A percentile compares a stretch with the other conserved stretches of the same genome.
phyloP scores from a whole-genome alignment of 2,797 vertebrate species.

The Liasis olivaceus region DNA sequence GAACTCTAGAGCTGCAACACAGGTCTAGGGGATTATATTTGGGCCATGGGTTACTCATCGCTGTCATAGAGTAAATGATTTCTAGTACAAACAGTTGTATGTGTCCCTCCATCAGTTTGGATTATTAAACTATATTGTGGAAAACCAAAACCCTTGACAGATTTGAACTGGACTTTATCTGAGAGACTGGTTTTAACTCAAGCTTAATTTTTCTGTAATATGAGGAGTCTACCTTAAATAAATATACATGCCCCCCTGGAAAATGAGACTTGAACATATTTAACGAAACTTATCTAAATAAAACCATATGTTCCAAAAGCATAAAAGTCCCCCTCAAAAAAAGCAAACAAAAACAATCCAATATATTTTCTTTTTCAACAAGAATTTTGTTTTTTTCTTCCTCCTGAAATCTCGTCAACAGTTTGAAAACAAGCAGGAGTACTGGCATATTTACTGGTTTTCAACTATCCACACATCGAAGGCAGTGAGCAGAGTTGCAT shows the following conservation, averaged over 20 bases:
- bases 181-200: not conserved
- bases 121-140: not conserved
- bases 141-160: not conserved
- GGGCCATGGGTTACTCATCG: not conserved
- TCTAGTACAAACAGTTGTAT: not conserved
- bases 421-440: constrained; percentile 38
- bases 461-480: constrained; percentile 24
- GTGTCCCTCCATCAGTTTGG: not conserved
- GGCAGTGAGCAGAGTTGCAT: constrained; percentile 35
- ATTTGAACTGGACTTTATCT: constrained; percentile 20
- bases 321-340: not conserved
- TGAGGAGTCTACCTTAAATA: constrained; percentile 31
- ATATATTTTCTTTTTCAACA: constrained; percentile 1
- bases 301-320: constrained; percentile 14
- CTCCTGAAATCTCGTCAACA: constrained; percentile 38
- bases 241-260: constrained; percentile 14
- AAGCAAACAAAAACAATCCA: not conserved
- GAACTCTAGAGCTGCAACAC: not conserved
- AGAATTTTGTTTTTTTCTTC: constrained; percentile 31
- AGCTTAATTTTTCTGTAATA: constrained; percentile 24
- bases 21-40: not conserved
- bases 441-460: constrained; percentile 50
- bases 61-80: not conserved
- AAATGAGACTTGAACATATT: constrained; percentile 46
- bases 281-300: constrained; percentile 25